phyloP scores from a whole-genome alignment of 2,797 vertebrate genomes.

The Enteromius afrohamiltoni region DNA sequence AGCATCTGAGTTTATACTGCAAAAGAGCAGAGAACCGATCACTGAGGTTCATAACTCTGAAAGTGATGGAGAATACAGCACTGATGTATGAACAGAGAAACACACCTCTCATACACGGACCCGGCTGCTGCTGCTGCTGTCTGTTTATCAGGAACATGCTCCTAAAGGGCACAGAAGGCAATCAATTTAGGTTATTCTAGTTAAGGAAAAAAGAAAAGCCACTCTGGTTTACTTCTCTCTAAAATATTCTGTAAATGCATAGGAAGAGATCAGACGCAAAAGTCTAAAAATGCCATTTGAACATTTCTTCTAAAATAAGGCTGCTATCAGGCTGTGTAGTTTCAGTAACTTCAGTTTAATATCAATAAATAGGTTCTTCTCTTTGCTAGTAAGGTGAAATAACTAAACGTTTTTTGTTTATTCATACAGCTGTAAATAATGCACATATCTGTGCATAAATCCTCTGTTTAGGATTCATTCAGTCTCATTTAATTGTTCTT shows the following conservation, averaged over 20 bases:
- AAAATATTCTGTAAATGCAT: not conserved
- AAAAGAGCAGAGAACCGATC: not conserved
- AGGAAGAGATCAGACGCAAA: no score
- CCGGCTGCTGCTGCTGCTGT: conserved; percentile 66
- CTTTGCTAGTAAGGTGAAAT: no score
- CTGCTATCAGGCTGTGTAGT: no score
- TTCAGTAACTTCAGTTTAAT: no score
- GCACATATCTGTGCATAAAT: not conserved
- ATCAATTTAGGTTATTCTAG: not conserved
- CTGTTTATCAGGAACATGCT: conserved; percentile 72
- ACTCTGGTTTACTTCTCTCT: not conserved
- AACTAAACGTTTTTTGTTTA: not conserved
- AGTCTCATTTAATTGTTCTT: not conserved
- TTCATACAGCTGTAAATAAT: not conserved
- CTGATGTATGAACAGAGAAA: not conserved
- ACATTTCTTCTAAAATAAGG: no score
- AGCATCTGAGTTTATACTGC: conserved; percentile 86
- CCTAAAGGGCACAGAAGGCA: conserved; percentile 65
- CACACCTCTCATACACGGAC: conserved; percentile 77
- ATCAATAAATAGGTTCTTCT: no score
- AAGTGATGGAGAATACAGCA: not conserved
- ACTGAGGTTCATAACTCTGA: not conserved
- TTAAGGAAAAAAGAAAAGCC: not conserved
- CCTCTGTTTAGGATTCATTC: not conserved
- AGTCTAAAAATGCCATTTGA: no score